A percentile compares a stretch with the other conserved stretches of the same genome.
Conservation (phyloP, 2,797 vertebrate species). For the Sebastolobus altivelis region DNA sequence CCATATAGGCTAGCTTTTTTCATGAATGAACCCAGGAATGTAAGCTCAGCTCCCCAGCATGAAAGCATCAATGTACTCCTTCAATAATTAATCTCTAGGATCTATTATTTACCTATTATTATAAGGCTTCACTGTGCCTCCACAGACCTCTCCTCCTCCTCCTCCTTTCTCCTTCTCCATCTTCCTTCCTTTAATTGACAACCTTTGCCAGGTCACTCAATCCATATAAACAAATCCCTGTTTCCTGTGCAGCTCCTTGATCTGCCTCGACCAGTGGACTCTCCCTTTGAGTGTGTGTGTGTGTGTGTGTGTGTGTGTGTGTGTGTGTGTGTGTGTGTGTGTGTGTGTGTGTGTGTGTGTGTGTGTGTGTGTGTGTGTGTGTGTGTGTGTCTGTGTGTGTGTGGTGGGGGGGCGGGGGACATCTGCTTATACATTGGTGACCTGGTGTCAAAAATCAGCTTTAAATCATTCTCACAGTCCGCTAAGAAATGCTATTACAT, state of each 20-base stretch:
- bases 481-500: conserved; percentile 16
- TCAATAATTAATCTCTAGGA: conserved; percentile 82
- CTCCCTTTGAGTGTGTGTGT: conserved; percentile 18
- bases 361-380: conserved; percentile 4
- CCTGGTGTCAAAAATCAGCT: conserved; percentile 28
- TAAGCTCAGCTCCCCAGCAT: conserved; percentile 64
- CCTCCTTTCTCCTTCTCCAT: conserved; percentile 2
- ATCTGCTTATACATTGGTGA: conserved; percentile 21
- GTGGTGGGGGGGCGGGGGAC: not conserved
- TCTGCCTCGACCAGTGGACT: conserved; percentile 26
- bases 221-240: conserved; percentile 64
- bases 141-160: conserved; percentile 2
- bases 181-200: conserved; percentile 63
- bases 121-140: conserved; percentile 40
- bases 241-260: conserved; percentile 41
- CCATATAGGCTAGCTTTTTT: conserved; percentile 55
- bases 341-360: not conserved
- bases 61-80: conserved; percentile 84
- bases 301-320: conserved; percentile 6
- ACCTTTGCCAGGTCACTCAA: conserved; percentile 67
- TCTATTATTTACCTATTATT: conserved; percentile 84
- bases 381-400: not conserved
- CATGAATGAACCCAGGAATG: conserved; percentile 83
- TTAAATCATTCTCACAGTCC: not conserved
- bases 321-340: conserved; percentile 8